A percentile compares a stretch with the other conserved stretches of the same genome.
Evolutionary conservation across 35 echinoderm and acorn worm species (phyloP).

Genomic region (Anneissia japonica): DNA sequence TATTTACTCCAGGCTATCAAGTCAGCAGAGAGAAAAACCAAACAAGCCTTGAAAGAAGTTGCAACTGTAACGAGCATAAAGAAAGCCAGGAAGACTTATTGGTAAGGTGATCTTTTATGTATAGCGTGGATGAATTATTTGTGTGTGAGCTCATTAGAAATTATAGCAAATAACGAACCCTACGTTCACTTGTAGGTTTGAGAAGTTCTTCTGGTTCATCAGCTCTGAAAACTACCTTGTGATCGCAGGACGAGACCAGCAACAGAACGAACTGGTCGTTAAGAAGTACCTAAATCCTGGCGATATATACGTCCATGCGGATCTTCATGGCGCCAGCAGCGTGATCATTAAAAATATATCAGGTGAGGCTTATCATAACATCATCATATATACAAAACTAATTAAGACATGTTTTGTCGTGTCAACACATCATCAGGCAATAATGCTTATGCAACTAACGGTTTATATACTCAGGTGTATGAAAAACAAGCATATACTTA

Average conservation of each 20-base stretch:
- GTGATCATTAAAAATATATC: slow-evolving; percentile 87
- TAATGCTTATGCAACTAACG: no score
- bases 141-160: not conserved
- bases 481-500: no score
- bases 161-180: not conserved
- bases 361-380: slow-evolving; percentile 34
- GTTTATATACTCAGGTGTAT: no score
- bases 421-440: no score
- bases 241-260: slow-evolving; percentile 82
- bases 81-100: slow-evolving; percentile 93
- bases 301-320: slow-evolving; percentile 92
- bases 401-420: no score
- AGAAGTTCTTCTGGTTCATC: slow-evolving; percentile 95
- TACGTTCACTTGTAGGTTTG: slow-evolving; percentile 75
- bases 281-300: slow-evolving; percentile 80
- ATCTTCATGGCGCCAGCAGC: slow-evolving; percentile 97
- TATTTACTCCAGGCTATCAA: slow-evolving; percentile 73
- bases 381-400: no score
- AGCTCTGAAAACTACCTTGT: slow-evolving; percentile 94
- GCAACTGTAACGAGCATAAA: slow-evolving; percentile 90
- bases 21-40: slow-evolving; percentile 92
- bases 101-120: slow-evolving; percentile 42
- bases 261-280: slow-evolving; percentile 82
- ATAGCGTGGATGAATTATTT: not conserved
- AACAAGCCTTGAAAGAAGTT: slow-evolving; percentile 82